These are phyloP conservation scores for Pardalotus punctatus DNA, from an alignment of 2,113 vertebrate species.

Conservation along the genomic window DNA sequence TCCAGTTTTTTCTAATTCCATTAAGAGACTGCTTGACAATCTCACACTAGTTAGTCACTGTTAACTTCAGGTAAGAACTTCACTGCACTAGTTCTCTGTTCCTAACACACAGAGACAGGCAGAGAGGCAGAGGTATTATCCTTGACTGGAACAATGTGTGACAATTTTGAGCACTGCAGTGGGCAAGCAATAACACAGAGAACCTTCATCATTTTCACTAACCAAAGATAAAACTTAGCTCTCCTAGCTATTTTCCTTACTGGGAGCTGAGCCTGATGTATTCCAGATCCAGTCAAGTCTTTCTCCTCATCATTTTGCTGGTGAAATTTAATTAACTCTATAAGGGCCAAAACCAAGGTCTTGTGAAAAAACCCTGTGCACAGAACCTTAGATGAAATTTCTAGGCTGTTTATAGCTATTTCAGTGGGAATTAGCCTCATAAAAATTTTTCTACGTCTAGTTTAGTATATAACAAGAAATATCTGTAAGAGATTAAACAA, in stretches of 20 bases:
- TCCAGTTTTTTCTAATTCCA: neutral
- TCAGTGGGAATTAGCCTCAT: neutral
- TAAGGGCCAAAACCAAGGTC: neutral
- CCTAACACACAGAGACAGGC: neutral
- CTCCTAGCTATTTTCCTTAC: neutral
- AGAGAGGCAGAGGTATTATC: neutral
- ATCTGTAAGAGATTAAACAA: neutral
- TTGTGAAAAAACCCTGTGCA: neutral
- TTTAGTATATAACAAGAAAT: neutral
- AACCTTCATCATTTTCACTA: neutral
- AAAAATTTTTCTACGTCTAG: neutral
- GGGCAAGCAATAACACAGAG: neutral
- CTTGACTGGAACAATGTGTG: neutral
- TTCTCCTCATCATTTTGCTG: neutral
- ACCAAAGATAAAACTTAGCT: neutral
- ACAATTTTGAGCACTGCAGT: neutral
- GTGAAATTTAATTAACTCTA: neutral
- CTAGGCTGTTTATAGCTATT: neutral
- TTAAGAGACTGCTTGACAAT: neutral
- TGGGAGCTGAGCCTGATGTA: neutral
- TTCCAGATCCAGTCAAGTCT: neutral
- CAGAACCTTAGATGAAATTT: neutral
- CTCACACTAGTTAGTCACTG: neutral
- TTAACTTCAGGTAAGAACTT: neutral
- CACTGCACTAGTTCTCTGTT: neutral